Conservation (phyloP, 92 coral and sea anemone species). For the Porites lobata region DNA sequence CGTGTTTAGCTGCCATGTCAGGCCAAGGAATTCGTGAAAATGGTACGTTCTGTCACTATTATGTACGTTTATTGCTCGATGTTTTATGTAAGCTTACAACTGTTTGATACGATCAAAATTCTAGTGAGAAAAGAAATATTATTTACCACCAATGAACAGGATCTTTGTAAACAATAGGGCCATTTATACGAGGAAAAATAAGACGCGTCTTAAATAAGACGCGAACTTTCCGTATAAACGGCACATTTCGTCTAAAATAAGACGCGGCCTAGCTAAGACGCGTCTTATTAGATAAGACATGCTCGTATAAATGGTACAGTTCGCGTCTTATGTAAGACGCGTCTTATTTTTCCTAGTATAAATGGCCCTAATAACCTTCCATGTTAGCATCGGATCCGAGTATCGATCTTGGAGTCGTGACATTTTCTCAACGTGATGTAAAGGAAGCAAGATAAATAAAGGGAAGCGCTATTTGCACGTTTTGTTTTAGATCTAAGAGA, state of each 20-base stretch:
- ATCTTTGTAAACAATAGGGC: no score
- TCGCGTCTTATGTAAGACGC: no score
- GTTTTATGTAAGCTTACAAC: neutral
- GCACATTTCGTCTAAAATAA: no score
- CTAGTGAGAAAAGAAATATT: neutral
- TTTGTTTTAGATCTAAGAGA: slow-evolving; percentile 16
- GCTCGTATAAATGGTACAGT: no score
- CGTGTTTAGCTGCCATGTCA: slow-evolving; percentile 16
- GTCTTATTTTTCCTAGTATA: no score
- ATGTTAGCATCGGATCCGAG: neutral
- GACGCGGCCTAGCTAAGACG: no score
- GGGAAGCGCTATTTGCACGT: neutral
- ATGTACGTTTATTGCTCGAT: neutral
- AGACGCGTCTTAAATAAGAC: no score
- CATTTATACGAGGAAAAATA: no score
- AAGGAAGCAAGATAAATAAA: neutral
- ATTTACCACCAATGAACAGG: no score
- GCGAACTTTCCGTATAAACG: no score
- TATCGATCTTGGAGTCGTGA: neutral
- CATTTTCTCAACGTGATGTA: neutral
- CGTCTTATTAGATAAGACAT: no score
- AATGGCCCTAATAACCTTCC: no score
- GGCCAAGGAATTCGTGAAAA: slow-evolving; percentile 24
- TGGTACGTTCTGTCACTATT: neutral
- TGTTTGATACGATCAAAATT: neutral